Percentiles rank a stretch among this genome's conserved stretches.
phyloP scores from a whole-genome alignment of 2,113 vertebrate species.

The Psettodes erumei region DNA sequence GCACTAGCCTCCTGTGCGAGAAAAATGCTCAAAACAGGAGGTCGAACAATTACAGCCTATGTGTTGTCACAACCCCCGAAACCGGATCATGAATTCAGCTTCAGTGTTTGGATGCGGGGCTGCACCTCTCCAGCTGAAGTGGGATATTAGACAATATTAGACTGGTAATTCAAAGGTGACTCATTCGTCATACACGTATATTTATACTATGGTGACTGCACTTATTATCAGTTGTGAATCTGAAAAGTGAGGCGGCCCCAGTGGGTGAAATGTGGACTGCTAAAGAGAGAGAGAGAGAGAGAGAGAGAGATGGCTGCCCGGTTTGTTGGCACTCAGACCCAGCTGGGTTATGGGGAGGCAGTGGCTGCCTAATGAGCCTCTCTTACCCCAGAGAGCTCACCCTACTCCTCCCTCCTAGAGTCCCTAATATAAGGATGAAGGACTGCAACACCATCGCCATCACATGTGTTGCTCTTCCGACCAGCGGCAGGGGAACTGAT shows the following conservation, averaged over 20 bases:
- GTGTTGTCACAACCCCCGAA: background rate
- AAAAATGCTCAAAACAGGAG: background rate
- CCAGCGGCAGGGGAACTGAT: slow-evolving; percentile 63
- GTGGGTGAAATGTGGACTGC: slow-evolving; percentile 43
- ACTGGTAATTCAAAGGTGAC: slow-evolving; percentile 24
- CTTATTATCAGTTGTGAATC: slow-evolving; percentile 40
- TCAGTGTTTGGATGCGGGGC: background rate
- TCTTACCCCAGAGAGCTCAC: slow-evolving; percentile 78
- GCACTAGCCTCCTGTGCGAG: slow-evolving; percentile 33
- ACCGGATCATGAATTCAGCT: background rate
- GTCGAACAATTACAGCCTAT: slow-evolving; percentile 23
- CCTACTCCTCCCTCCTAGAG: slow-evolving; percentile 70
- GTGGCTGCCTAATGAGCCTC: slow-evolving; percentile 82
- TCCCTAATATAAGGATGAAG: slow-evolving; percentile 75
- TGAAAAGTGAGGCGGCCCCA: slow-evolving; percentile 37
- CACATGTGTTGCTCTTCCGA: slow-evolving; percentile 73
- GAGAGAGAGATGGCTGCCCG: slow-evolving; percentile 71
- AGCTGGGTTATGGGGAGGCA: slow-evolving; percentile 78
- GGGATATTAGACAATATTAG: background rate
- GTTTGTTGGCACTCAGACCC: slow-evolving; percentile 79
- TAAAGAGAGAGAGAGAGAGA: slow-evolving; percentile 48
- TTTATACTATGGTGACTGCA: slow-evolving; percentile 13
- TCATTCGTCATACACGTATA: slow-evolving; percentile 11
- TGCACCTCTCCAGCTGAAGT: background rate
- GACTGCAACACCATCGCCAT: slow-evolving; percentile 72